Conservation (phyloP, 2,113 vertebrate species). For the Setophaga kirtlandii region DNA sequence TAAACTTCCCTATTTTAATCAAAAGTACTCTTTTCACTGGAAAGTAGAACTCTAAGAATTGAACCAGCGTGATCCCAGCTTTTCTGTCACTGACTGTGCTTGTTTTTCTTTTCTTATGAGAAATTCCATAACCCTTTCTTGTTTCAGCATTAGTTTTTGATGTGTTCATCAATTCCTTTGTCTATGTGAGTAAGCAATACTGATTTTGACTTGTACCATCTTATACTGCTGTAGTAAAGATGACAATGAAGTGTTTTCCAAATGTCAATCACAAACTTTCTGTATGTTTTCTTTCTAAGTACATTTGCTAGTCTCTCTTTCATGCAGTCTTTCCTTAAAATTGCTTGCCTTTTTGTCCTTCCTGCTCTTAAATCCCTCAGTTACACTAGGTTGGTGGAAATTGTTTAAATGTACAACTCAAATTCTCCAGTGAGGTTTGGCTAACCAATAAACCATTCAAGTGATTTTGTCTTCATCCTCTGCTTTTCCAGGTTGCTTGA, state of each 20-base stretch:
- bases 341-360: slow-evolving; percentile 40
- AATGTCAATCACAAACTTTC: neutral
- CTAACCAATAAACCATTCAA: slow-evolving; percentile 31
- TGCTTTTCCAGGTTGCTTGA: slow-evolving; percentile 52
- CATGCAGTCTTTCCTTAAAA: neutral
- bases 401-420: slow-evolving; percentile 8
- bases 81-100: neutral
- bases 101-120: neutral
- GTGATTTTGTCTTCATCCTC: slow-evolving; percentile 56
- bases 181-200: neutral
- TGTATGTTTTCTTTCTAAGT: neutral
- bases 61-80: neutral
- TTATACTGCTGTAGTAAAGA: neutral
- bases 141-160: neutral
- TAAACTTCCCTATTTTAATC: neutral
- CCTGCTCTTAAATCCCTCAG: neutral
- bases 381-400: neutral
- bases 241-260: neutral
- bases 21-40: neutral
- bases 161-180: neutral
- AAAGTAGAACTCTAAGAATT: neutral
- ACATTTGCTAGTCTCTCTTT: neutral
- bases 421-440: slow-evolving; percentile 52
- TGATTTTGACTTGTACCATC: neutral
- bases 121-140: neutral